These are phyloP conservation scores for Bostrychus sinensis DNA, from an alignment of 2,113 vertebrate species.

Conservation along the genomic window DNA sequence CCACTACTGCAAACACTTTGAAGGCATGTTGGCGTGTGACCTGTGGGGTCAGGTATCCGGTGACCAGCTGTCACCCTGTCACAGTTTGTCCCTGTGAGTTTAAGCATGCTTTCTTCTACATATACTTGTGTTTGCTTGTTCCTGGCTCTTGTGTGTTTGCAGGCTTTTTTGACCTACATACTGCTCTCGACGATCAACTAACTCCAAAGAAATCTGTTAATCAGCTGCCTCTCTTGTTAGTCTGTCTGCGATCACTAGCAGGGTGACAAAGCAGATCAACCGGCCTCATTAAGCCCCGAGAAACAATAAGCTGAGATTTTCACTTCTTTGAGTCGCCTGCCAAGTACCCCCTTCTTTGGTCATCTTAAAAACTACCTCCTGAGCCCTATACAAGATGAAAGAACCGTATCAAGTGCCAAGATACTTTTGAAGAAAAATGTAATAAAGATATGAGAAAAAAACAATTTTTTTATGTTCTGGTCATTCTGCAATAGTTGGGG, in stretches of 20 bases:
- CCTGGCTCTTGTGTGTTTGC: constrained; percentile 2
- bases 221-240: constrained; percentile 47
- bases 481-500: not conserved
- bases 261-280: constrained; percentile 68
- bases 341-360: not conserved
- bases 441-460: no score
- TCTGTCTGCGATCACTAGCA: constrained; percentile 35
- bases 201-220: constrained; percentile 58
- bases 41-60: constrained; percentile 56
- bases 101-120: not conserved
- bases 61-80: constrained; percentile 70
- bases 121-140: constrained; percentile 21
- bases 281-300: constrained; percentile 63
- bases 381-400: not conserved
- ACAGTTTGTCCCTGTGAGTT: constrained; percentile 11
- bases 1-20: constrained; percentile 10
- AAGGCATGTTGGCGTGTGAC: constrained; percentile 59
- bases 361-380: constrained; percentile 14
- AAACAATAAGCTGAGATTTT: constrained; percentile 68
- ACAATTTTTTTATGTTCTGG: no score
- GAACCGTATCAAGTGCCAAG: not conserved
- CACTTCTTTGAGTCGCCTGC: constrained; percentile 42
- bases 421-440: not conserved
- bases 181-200: constrained; percentile 59
- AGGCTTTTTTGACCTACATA: constrained; percentile 67